Base-by-base conservation (phyloP, 1,140 invertebrate species). In the Megalopta genalis region DNA sequence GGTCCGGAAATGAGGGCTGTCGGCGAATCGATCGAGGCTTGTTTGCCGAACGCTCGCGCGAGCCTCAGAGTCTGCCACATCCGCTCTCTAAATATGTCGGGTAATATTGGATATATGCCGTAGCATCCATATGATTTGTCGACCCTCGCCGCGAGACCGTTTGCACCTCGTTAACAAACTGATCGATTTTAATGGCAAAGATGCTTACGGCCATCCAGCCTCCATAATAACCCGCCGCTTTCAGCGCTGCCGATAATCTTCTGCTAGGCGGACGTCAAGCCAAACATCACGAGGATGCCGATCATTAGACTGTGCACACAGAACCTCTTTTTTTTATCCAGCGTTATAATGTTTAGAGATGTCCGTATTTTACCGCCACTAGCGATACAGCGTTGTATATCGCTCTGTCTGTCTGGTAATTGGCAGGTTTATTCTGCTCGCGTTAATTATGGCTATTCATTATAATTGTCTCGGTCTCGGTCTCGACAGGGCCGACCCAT, bases 21-120 rank as follows among this genome's bases (percentile, higher is more conserved):
- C 64, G 57, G 63, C 32, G 60, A 59, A 80, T 80, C 69, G 65
- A 69, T 73, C 64, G 77, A 59, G 68, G 54, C 72, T 84, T 81
- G 82, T 85, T 84, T 83, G 70, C 67, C 67, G 64, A 85, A 85
- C 67, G 63, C 65, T 84, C 54, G 63, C 67, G 42, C 49, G 54
- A 72, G 70, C 32, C 68, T 42, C 52, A 37, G 60, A 59, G 25
- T 16, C 62, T 18, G 52, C 82, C 57, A 46, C 68, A 76, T 76
- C 64, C 63, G 57, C 21, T 69, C 82, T 81, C 68, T 77, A 74
- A 85, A 85, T 83, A 76, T 76, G 81, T 66, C 46, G 54, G 63
- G 39, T 72, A 76, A 76, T 72, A 80, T 62, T 64, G 77, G 23
- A 46, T 46, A 46, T 46, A 72, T 46, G 46, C 62, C 60, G 21